Conservation (phyloP, 2,888 invertebrate species). For the Zele albiditarsus region DNA sequence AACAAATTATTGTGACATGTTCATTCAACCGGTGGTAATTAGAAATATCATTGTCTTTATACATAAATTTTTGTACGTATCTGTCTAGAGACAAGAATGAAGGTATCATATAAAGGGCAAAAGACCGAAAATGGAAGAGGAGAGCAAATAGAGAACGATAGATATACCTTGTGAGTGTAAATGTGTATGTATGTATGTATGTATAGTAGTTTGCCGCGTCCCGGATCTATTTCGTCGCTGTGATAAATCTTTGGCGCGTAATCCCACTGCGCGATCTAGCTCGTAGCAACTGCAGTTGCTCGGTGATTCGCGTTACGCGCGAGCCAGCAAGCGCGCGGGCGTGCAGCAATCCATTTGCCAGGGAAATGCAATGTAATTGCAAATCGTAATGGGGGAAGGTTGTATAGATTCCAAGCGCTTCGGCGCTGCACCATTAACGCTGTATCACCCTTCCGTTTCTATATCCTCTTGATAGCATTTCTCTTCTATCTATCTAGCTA, state of each 20-base stretch:
- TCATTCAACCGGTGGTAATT: constrained; percentile 22
- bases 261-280: constrained; percentile 51
- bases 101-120: background rate
- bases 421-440: constrained; percentile 64
- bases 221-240: constrained; percentile 42
- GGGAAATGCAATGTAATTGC: constrained; percentile 69
- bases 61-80: background rate
- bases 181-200: background rate
- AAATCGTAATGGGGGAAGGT: constrained; percentile 67
- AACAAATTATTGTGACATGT: constrained; percentile 9
- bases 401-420: constrained; percentile 52
- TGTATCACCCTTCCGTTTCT: constrained; percentile 55
- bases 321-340: constrained; percentile 41
- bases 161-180: background rate
- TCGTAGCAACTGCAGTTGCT: constrained; percentile 34
- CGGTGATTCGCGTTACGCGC: constrained; percentile 43
- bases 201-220: constrained; percentile 13
- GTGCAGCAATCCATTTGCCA: constrained; percentile 63
- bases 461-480: constrained; percentile 41
- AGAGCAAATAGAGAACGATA: constrained; percentile 13
- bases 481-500: constrained; percentile 36
- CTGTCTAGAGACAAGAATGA: background rate
- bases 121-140: background rate
- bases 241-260: constrained; percentile 52
- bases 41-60: background rate